phyloP scores from a whole-genome alignment of 2,888 invertebrate genomes.

The Branchipolynoe longqiensis region DNA sequence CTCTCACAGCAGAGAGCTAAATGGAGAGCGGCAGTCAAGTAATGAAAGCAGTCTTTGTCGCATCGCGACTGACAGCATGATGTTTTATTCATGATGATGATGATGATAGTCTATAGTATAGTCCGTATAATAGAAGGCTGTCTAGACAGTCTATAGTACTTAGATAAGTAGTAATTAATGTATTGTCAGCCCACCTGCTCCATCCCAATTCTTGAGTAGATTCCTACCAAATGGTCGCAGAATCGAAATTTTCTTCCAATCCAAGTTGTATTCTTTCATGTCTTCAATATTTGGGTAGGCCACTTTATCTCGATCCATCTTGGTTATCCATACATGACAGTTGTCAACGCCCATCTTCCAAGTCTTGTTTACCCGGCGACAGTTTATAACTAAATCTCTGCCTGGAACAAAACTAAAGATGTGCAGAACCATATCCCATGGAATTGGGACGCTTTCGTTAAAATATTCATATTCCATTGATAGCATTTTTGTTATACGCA shows the following conservation, averaged over 20 bases:
- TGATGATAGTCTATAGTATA: too few relatives aligned
- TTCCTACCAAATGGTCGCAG: constrained; percentile 4
- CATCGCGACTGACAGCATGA: too few relatives aligned
- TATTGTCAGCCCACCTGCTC: too few relatives aligned
- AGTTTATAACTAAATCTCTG: neutral
- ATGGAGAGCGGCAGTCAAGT: too few relatives aligned
- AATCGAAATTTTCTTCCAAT: neutral
- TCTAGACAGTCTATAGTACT: too few relatives aligned
- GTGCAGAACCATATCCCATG: constrained; percentile 8
- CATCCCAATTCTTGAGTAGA: constrained; percentile 31
- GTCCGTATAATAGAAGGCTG: too few relatives aligned
- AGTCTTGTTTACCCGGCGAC: constrained; percentile 1
- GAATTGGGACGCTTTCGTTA: neutral
- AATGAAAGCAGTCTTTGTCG: too few relatives aligned
- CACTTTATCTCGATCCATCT: constrained; percentile 6
- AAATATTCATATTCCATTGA: too few relatives aligned
- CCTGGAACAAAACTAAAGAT: constrained; percentile 34
- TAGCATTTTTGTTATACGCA: too few relatives aligned
- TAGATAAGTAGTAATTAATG: too few relatives aligned
- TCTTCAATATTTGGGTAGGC: neutral
- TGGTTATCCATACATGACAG: constrained; percentile 15
- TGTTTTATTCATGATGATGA: too few relatives aligned
- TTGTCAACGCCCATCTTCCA: constrained; percentile 5
- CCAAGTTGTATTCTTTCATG: neutral
- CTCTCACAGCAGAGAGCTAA: too few relatives aligned